phyloP scores from a whole-genome alignment of 2,888 invertebrate genomes.

The Atrina japonica region DNA sequence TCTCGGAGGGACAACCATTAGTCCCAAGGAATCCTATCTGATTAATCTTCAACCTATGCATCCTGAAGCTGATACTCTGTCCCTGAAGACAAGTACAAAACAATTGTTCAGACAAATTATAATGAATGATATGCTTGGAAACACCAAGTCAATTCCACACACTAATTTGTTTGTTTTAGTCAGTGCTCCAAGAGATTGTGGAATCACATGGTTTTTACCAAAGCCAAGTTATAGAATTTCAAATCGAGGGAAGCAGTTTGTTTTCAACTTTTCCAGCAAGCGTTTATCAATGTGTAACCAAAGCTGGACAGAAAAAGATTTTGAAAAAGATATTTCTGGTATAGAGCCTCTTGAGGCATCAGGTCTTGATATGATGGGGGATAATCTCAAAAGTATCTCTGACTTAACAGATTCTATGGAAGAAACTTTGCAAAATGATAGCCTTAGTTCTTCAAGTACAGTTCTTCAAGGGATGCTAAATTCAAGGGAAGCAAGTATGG shows the following conservation, averaged over 20 bases:
- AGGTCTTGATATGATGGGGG: constrained; percentile 27
- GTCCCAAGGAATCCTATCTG: constrained; percentile 66
- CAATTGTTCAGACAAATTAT: constrained; percentile 64
- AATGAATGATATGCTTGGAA: constrained; percentile 62
- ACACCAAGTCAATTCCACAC: constrained; percentile 52
- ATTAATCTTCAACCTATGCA: constrained; percentile 55
- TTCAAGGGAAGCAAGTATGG: too few relatives aligned
- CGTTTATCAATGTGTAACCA: constrained; percentile 44
- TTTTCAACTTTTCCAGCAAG: constrained; percentile 51
- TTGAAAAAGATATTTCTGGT: constrained; percentile 66
- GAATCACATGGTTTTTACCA: constrained; percentile 64
- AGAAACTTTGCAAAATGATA: not conserved
- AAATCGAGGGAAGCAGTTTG: constrained; percentile 55
- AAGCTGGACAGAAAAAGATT: constrained; percentile 54
- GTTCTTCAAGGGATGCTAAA: not conserved
- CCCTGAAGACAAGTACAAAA: constrained; percentile 55
- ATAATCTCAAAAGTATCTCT: constrained; percentile 4
- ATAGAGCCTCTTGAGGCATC: constrained; percentile 65
- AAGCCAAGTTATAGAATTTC: constrained; percentile 62
- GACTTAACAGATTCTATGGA: not conserved
- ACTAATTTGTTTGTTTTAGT: constrained; percentile 61
- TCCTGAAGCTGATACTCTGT: constrained; percentile 59
- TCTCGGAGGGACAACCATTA: constrained; percentile 65
- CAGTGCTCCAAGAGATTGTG: constrained; percentile 59
- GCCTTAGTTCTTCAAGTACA: not conserved